Percentiles rank a stretch among this genome's conserved stretches.
These are phyloP conservation scores for Drosophila cracens DNA, from an alignment of 2,888 invertebrate species.

Conservation along the genomic window DNA sequence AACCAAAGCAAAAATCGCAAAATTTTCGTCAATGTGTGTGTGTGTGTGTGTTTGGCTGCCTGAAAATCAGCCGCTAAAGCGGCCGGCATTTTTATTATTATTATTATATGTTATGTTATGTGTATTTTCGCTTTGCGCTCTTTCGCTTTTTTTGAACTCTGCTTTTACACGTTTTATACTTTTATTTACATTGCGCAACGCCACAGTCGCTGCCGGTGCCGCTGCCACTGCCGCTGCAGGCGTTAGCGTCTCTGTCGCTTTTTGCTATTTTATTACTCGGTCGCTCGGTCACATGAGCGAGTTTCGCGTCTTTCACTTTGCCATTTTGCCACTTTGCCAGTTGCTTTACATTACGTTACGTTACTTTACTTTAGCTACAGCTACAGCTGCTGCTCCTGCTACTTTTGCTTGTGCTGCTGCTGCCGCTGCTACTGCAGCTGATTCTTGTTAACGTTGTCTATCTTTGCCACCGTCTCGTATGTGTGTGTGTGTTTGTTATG, in stretches of 20 bases:
- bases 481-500: conserved; percentile 33
- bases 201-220: conserved; percentile 21
- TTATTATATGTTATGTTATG: conserved; percentile 70
- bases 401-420: conserved; percentile 3
- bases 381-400: conserved; percentile 6
- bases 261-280: conserved; percentile 78
- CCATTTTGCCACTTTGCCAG: conserved; percentile 36
- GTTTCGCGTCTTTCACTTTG: conserved; percentile 57
- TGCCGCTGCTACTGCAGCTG: conserved; percentile 18
- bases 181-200: conserved; percentile 72
- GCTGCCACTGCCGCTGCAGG: conserved; percentile 4
- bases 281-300: conserved; percentile 78
- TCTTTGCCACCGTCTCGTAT: conserved; percentile 25
- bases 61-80: conserved; percentile 76
- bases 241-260: conserved; percentile 38
- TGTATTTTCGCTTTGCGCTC: conserved; percentile 68
- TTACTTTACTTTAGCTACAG: conserved; percentile 40
- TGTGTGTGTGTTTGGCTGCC: conserved; percentile 20
- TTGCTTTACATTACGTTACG: conserved; percentile 49
- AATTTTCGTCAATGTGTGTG: conserved; percentile 42
- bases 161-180: conserved; percentile 59
- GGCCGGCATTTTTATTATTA: conserved; percentile 77
- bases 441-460: conserved; percentile 41
- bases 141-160: conserved; percentile 56
- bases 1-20: conserved; percentile 64